Base-by-base conservation (phyloP, 35 echinoderm and acorn worm species). In the Eucidaris tribuloides region DNA sequence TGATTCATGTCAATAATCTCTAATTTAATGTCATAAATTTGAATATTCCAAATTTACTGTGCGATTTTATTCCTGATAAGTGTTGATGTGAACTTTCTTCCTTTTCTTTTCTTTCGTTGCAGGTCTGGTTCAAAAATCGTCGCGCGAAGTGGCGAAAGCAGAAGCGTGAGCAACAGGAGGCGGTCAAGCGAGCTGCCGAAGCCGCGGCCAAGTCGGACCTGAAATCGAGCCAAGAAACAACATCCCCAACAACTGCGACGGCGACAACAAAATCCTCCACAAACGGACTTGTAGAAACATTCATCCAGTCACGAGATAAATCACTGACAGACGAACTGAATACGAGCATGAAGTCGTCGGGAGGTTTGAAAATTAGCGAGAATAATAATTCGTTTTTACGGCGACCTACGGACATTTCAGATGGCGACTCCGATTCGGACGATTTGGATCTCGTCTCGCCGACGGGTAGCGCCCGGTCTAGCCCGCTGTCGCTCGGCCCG, bases 81-180 rank as follows among this genome's bases (percentile, higher is more conserved):
- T n/a, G n/a, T n/a, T n/a, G n/a, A n/a, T n/a, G n/a, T n/a, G n/a
- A n/a, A n/a, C n/a, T n/a, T n/a, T n/a, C n/a, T n/a, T n/a, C n/a
- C n/a, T n/a, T n/a, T n/a, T 65, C 31, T 83, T 3, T 39, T 89
- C 39, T 24, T 86, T n/a, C n/a, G 11, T 57, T 13, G 64, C 64
- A 98, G 95, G 95, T 98, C 59, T 98, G 95, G 95, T 98, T 93
- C 77, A 98, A 98, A 66, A 98, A 98, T 37, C 76, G 95, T 32
- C 81, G 95, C 17, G 95, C 95, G 5, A 98, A 98, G 63, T 98
- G 90, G 95, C 77, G 95, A 22, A 98, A 93, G 62, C 95, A 98
- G 70, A 93, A 93, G 56, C 65, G 95, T 6, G 90, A 98, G 29
- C 80, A 93, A 57, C 95, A 86, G 35, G 95, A 98, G 41, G 86